phyloP scores from a whole-genome alignment of 2,888 invertebrate genomes.

The Limnephilus rhombicus region DNA sequence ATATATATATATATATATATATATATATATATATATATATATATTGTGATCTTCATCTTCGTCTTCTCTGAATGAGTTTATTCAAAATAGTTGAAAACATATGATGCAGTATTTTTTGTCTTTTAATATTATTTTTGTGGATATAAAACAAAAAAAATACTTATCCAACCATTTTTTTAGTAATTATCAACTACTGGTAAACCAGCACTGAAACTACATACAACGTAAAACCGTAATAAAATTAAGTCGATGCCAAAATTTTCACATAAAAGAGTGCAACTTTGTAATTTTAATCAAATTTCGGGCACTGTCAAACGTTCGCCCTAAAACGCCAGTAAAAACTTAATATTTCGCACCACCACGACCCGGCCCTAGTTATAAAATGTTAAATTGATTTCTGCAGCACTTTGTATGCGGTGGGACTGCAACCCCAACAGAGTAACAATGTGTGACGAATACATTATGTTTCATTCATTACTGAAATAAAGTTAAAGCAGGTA shows the following conservation, averaged over 20 bases:
- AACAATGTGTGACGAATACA: neutral
- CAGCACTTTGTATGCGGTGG: neutral
- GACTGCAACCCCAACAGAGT: neutral
- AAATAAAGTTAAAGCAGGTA: no score
- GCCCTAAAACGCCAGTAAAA: neutral
- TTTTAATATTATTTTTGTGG: no score
- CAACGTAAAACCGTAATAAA: neutral
- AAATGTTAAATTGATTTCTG: slow-evolving; percentile 2
- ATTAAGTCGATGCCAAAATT: neutral
- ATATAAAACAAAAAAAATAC: no score
- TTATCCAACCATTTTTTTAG: no score
- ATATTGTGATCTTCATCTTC: no score
- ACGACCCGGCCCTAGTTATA: neutral
- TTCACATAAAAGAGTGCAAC: neutral
- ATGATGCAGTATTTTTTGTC: no score
- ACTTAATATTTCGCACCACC: neutral
- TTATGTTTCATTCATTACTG: neutral
- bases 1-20: no score
- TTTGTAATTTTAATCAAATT: neutral
- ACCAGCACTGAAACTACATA: neutral
- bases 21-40: no score
- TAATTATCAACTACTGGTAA: neutral
- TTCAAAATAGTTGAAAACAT: no score
- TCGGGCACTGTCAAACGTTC: neutral
- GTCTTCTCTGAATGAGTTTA: no score